Conservation (phyloP, 2,888 invertebrate species). For the Ommatoiulus sabulosus region DNA sequence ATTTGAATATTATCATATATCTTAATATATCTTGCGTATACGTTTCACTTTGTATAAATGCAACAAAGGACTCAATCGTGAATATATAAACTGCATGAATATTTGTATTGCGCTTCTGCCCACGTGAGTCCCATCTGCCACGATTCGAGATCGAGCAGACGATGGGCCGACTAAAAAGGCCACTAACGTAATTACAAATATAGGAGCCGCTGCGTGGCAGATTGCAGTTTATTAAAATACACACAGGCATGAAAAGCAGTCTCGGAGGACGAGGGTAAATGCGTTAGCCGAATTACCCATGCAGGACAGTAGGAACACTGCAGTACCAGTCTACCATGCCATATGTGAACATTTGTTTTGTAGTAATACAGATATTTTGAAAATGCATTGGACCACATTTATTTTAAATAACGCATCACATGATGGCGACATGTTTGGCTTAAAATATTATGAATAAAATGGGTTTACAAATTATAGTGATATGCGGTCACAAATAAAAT, state of each 20-base stretch:
- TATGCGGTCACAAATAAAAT: no score
- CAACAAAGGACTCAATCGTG: not conserved
- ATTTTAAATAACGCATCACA: no score
- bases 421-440: no score
- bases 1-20: no score
- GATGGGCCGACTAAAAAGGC: not conserved
- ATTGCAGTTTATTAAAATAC: constrained; percentile 1
- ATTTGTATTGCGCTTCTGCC: not conserved
- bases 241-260: not conserved
- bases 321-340: not conserved
- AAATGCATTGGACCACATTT: not conserved
- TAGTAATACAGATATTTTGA: not conserved
- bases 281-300: not conserved
- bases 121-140: constrained; percentile 36
- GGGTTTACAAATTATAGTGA: no score
- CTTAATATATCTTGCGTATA: not conserved
- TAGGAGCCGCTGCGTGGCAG: not conserved
- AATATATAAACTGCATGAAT: not conserved
- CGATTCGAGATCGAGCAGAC: not conserved
- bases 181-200: constrained; percentile 40
- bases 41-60: not conserved
- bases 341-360: constrained; percentile 20
- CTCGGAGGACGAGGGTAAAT: constrained; percentile 2
- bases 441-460: no score
- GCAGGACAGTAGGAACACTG: constrained; percentile 18